Base-by-base conservation (phyloP, 2,888 invertebrate species). In the Ennomos fuscantarius region DNA sequence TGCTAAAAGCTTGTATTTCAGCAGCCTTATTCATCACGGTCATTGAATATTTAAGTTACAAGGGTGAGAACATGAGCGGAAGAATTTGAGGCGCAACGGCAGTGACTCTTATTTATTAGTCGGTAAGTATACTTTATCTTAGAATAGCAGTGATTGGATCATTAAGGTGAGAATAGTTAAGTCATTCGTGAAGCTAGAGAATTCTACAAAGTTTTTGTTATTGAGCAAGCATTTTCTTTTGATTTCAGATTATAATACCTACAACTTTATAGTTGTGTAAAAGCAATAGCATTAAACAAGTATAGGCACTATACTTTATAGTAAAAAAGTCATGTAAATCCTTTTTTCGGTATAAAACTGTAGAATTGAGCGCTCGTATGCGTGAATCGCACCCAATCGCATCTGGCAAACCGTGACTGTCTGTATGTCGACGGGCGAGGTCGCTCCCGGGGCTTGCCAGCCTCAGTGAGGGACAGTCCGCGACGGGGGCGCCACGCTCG, bases 31-130 rank as follows among this genome's bases (percentile, higher is more conserved):
- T 45, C 50, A 44, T 48, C 35, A 40, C 58, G 60, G 65, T 59
- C 54, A 72, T 71, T 72, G 72, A 74, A 72, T 70, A 71, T 68
- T 71, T 65, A 74, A 74, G 70, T 73, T 72, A 74, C 72, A 75
- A 69, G 76, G 73, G 72, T 72, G 72, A 72, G 74, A 77, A 73
- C 70, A 72, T 62, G 70, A 69, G 70, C 69, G 65, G 32, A 13
- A 41, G 66, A 63, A 59, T 59, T 58, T 44, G 49, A 50, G 46
- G 55, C 56, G 41, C 50, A 52, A 62, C 72, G 69, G 68, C 66
- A 72, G 15, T 37, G 36, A 35, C 15, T 6, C 0, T 24, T 24
- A 24, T 24, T 24, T 24, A 24, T 24, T 24, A 15, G 33, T 47
- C n/a, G n/a, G n/a, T n/a, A n/a, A n/a, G n/a, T n/a, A n/a, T n/a